Base-by-base conservation (phyloP, 2,797 vertebrate genomes). In the Malurus leucopterus region DNA sequence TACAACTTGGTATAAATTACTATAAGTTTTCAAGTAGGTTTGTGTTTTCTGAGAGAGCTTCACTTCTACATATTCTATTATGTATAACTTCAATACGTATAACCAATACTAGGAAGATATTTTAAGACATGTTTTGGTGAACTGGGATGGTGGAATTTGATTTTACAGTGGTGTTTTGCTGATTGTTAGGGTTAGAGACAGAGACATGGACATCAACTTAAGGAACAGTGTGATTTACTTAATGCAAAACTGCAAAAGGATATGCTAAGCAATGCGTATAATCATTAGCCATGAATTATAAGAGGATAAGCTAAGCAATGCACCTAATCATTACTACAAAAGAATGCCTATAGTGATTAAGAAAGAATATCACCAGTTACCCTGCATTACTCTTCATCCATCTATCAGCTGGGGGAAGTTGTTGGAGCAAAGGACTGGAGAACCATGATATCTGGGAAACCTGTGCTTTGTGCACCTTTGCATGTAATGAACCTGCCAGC, bases 401-500 rank as follows among this genome's bases (percentile, higher is more conserved):
- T 8, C 0, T 41, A 10, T 22, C 44, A 49, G 0, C 27, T 20
- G 36, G 34, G 26, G 22, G 21, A 27, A 64, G 9, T 2, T 73
- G 51, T 57, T 21, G 4, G 6, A 41, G 14, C 4, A 4, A 43
- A 22, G 27, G n/a, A 12, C 36, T 50, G 27, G 43, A 65, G 51
- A 73, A 1, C 36, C 26, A 13, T 6, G 22, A n/a, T 27, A 57
- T 6, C 17, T 8, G 15, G 17, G n/a, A 72, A 36, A 34, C n/a
- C 27, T 57, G 51, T 1, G 0, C 8, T 65, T 15, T 26, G 8
- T 65, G 18, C 22, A 4, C 15, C 15, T 57, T 46, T 58, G 44
- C 27, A 27, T n/a, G 69, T 15, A 27, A 0, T 0, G 0, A 58
- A 38, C 5, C 5, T 50, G 43, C 53, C 34, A 18, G 1, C 12